Evolutionary conservation across 2,797 vertebrate genomes (phyloP), one percentile per base, ranked within the genome.

Genomic region (Stomatorhinus walkeri): DNA sequence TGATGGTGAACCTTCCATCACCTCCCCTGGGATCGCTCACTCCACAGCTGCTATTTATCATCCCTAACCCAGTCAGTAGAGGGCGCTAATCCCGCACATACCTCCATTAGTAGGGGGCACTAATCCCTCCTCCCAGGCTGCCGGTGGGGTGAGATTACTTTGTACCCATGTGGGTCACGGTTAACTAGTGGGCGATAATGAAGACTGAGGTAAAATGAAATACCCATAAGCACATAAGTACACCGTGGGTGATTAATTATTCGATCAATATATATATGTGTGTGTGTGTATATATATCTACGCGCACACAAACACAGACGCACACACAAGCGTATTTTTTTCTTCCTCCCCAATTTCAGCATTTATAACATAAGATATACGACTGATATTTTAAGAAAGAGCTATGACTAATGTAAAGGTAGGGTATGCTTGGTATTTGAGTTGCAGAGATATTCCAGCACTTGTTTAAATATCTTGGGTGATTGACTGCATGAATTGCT

Each of bases 171-270:
- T 68, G 14, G 52, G 52, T 81, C 40, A 8, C 6, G 0, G 54
- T 51, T 54, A 22, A 89, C 22, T 5, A 51, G 84, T 16, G 48
- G 88, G 56, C 24, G 14, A 72, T 89, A 83, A 76, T 76, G 86
- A 89, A 68, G 61, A 83, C 46, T 46, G 32, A 19, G 59, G 16
- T 85, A 49, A 51, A 85, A 85, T 89, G 28, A 85, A 85, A 68
- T 68, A 85, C 81, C 46, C 79, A 89, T 85, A 89, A 89, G 56
- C 3, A 46, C 40, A 86, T 85, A 6, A 43, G 36, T 89, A 64
- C 64, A 40, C 54, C 81, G 68, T 36, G 88, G 88, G 16, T 36
- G 88, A 89, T 89, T 89, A 48, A 48, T 48, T 48, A 48, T 8
- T 48, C 0, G 46, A 1, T 8, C 8, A 48, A 46, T 46, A 43